phyloP scores from a whole-genome alignment of 2,888 invertebrate genomes.

The Anodontia alba region DNA sequence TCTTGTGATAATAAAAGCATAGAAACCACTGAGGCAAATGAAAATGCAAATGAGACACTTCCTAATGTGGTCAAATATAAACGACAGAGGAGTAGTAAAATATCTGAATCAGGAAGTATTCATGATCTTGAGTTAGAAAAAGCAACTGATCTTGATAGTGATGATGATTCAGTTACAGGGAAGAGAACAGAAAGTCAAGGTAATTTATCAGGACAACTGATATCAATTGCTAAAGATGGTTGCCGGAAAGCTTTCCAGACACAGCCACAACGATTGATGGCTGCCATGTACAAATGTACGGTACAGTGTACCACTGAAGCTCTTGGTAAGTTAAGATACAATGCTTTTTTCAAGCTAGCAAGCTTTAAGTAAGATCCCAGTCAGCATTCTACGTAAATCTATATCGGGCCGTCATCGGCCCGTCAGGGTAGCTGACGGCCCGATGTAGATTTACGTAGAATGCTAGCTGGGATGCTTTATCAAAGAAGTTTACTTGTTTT shows the following conservation, averaged over 20 bases:
- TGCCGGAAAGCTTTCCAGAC: conserved; percentile 95
- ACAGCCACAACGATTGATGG: conserved; percentile 95
- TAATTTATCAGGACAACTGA: conserved; percentile 91
- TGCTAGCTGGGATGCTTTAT: too few species aligned
- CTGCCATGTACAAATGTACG: conserved; percentile 95
- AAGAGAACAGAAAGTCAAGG: conserved; percentile 61
- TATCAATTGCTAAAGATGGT: conserved; percentile 95
- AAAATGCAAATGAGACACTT: neutral
- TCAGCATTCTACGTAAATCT: too few species aligned
- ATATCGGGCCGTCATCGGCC: too few species aligned
- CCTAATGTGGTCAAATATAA: neutral
- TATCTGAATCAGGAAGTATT: neutral
- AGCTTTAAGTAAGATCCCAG: neutral
- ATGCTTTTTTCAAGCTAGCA: too few species aligned
- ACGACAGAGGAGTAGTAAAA: neutral
- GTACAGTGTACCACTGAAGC: conserved; percentile 95
- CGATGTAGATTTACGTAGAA: too few species aligned
- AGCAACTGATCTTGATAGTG: conserved; percentile 5
- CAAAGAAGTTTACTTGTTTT: too few species aligned
- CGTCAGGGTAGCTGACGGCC: too few species aligned
- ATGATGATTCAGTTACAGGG: conserved; percentile 1
- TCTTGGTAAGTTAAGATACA: conserved; percentile 89
- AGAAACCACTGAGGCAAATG: neutral
- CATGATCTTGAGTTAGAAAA: conserved; percentile 21
- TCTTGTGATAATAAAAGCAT: neutral